These are phyloP conservation scores for Oscheius sp. DNA, from an alignment of 2,888 invertebrate species.

Conservation along the genomic window DNA sequence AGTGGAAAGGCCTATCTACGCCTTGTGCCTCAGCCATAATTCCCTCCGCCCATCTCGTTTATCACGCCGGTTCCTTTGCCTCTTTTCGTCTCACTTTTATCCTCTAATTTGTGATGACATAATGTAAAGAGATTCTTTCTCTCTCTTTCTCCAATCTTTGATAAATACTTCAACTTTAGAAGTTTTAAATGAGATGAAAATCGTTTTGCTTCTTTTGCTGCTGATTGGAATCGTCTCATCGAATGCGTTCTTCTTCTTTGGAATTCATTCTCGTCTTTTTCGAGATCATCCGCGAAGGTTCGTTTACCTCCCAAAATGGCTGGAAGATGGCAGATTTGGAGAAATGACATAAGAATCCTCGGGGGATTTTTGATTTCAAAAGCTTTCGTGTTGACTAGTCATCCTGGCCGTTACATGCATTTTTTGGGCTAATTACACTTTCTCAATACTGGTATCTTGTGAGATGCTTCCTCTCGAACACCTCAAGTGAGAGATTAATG, in stretches of 20 bases:
- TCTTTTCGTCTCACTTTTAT: background rate
- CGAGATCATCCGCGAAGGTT: slow-evolving; percentile 11
- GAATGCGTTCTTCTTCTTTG: slow-evolving; percentile 19
- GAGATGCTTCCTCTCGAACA: too few species aligned
- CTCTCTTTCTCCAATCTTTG: background rate
- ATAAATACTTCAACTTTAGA: background rate
- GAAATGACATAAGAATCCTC: background rate
- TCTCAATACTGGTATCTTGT: too few species aligned
- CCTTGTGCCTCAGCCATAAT: slow-evolving; percentile 24
- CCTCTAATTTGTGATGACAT: background rate
- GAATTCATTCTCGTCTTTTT: slow-evolving; percentile 8
- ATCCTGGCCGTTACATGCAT: too few species aligned
- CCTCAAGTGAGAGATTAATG: too few species aligned
- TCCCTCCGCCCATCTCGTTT: background rate
- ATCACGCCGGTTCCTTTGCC: background rate
- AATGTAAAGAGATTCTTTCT: background rate
- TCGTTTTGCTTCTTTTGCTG: background rate
- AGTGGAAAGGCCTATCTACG: slow-evolving; percentile 63
- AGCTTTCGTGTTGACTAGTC: background rate
- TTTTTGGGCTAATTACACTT: too few species aligned
- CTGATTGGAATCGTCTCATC: background rate
- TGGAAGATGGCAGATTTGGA: too few species aligned
- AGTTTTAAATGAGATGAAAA: background rate
- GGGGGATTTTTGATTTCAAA: background rate
- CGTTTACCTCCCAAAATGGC: too few species aligned